These are phyloP conservation scores for Acrossocheilus wenchowensis DNA, from an alignment of 2,797 vertebrate genomes.

Conservation along the genomic window DNA sequence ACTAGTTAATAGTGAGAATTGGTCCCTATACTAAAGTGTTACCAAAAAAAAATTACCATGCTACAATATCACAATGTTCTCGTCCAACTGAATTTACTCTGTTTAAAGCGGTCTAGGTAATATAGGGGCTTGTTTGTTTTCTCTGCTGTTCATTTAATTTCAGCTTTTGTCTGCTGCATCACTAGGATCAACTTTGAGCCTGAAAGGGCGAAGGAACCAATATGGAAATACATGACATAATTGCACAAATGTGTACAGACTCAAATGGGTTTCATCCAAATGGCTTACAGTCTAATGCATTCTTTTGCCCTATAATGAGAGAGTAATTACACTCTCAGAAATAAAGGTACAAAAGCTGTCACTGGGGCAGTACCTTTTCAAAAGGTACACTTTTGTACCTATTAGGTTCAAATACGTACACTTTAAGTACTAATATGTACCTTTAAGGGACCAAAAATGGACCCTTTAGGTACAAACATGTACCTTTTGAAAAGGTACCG, in stretches of 20 bases:
- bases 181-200: neutral
- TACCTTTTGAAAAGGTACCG: too few relatives aligned
- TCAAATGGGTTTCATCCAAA: slow-evolving; percentile 9
- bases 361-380: too few relatives aligned
- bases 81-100: neutral
- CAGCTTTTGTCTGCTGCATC: neutral
- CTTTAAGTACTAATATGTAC: too few relatives aligned
- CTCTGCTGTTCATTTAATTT: neutral
- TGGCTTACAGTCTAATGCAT: neutral
- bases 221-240: neutral
- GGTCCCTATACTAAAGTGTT: neutral
- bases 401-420: too few relatives aligned
- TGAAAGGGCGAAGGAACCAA: slow-evolving; percentile 22
- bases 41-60: neutral
- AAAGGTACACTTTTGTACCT: too few relatives aligned
- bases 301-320: neutral
- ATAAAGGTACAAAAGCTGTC: too few relatives aligned
- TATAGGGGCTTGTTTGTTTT: neutral
- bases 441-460: too few relatives aligned
- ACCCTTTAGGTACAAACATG: too few relatives aligned
- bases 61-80: neutral
- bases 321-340: neutral
- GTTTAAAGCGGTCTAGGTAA: neutral
- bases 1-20: neutral
- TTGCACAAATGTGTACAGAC: neutral